Conservation (phyloP, 2,113 vertebrate species). For the Tachycineta bicolor region DNA sequence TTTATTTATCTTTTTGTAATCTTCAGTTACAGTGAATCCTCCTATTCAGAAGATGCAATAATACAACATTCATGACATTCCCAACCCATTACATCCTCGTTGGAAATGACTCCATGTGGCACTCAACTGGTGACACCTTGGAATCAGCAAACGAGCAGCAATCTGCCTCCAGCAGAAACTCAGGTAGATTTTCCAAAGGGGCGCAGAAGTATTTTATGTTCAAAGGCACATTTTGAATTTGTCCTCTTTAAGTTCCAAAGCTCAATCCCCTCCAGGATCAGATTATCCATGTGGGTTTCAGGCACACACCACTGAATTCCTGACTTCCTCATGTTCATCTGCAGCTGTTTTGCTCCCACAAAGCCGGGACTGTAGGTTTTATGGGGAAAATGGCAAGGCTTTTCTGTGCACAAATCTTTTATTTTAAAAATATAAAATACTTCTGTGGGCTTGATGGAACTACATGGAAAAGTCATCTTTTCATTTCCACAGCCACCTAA, state of each 20-base stretch:
- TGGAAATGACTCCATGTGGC: not conserved
- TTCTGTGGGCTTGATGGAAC: not conserved
- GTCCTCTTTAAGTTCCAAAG: not conserved
- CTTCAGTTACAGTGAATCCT: not conserved
- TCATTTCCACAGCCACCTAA: slow-evolving; percentile 3
- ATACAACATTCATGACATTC: not conserved
- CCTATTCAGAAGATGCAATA: not conserved
- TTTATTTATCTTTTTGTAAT: slow-evolving; percentile 38
- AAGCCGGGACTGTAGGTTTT: not conserved
- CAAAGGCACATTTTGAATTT: not conserved
- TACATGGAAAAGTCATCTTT: not conserved
- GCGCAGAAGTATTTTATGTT: not conserved
- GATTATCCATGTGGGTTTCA: not conserved
- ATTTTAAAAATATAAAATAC: not conserved
- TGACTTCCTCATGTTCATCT: rapidly evolving
- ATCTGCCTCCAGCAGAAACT: not conserved
- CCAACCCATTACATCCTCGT: not conserved
- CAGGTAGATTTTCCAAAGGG: not conserved
- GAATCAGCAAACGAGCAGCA: not conserved
- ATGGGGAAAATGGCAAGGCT: not conserved
- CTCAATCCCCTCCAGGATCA: not conserved
- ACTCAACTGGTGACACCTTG: not conserved
- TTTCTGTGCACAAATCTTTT: not conserved
- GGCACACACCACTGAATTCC: not conserved
- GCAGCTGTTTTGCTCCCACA: not conserved